These are phyloP conservation scores for Aquatica leii DNA, from an alignment of 2,888 invertebrate species.

Conservation along the genomic window DNA sequence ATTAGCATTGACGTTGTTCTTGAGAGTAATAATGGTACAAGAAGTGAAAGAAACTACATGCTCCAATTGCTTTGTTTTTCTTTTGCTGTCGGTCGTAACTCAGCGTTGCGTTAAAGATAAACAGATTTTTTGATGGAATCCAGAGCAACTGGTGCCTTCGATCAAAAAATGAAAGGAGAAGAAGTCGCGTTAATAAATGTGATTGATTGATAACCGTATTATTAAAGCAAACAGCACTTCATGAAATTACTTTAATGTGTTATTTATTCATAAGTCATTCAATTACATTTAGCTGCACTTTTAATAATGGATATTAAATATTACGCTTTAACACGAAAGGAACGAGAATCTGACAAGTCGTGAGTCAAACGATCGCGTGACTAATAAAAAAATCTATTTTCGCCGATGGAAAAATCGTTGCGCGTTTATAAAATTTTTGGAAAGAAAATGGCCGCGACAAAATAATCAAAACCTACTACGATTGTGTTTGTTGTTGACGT, in stretches of 20 bases:
- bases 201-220: slow-evolving; percentile 9
- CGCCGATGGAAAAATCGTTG: too few relatives aligned
- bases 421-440: too few relatives aligned
- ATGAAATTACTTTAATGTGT: slow-evolving; percentile 4
- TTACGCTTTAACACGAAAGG: slow-evolving; percentile 9
- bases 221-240: slow-evolving; percentile 11
- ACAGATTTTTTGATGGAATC: slow-evolving; percentile 5
- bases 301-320: slow-evolving; percentile 10
- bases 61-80: slow-evolving; percentile 18
- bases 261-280: slow-evolving; percentile 16
- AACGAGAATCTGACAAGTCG: slow-evolving; percentile 1
- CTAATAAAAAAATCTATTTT: neutral
- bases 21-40: too few relatives aligned
- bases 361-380: neutral
- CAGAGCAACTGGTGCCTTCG: too few relatives aligned
- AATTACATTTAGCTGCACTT: slow-evolving; percentile 10
- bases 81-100: slow-evolving; percentile 17
- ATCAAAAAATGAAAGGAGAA: too few relatives aligned
- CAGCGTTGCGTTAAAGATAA: slow-evolving; percentile 16
- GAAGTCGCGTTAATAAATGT: neutral
- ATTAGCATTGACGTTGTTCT: too few relatives aligned
- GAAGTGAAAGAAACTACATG: too few relatives aligned
- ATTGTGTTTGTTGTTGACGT: too few relatives aligned
- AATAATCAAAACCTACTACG: too few relatives aligned
- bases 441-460: too few relatives aligned